phyloP scores from a whole-genome alignment of 2,797 vertebrate genomes.

The Austrolebias charrua region DNA sequence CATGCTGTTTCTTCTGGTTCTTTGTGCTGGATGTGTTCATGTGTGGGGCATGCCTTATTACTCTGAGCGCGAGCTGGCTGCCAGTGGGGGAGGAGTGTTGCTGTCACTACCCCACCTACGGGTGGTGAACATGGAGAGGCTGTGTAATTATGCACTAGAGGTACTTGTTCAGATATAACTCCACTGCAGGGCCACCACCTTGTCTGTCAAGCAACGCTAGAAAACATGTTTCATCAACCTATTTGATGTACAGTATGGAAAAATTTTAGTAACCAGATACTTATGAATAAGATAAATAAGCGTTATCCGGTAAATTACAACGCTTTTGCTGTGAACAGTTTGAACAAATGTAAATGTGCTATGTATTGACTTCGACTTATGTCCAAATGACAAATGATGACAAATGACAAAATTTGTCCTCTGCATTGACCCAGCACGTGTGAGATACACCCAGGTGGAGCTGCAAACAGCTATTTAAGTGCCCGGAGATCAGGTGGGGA shows the following conservation, averaged over 20 bases:
- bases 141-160: conserved; percentile 64
- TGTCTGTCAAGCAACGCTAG: conserved; percentile 27
- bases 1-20: conserved; percentile 29
- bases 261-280: neutral
- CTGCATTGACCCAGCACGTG: too few relatives aligned
- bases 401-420: too few relatives aligned
- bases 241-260: conserved; percentile 18
- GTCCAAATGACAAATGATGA: too few relatives aligned
- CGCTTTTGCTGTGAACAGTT: neutral
- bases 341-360: too few relatives aligned
- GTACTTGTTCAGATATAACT: conserved; percentile 36
- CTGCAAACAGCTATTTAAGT: too few relatives aligned
- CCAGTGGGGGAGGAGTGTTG: conserved; percentile 44
- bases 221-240: neutral
- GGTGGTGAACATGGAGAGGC: conserved; percentile 44
- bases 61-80: conserved; percentile 52
- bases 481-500: too few relatives aligned
- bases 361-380: too few relatives aligned
- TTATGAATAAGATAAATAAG: neutral
- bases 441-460: too few relatives aligned
- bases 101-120: conserved; percentile 52
- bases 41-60: conserved; percentile 59
- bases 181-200: conserved; percentile 18
- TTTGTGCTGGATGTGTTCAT: conserved; percentile 31
- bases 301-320: neutral